phyloP scores from a whole-genome alignment of 2,888 invertebrate genomes.

The Blomia tropicalis region DNA sequence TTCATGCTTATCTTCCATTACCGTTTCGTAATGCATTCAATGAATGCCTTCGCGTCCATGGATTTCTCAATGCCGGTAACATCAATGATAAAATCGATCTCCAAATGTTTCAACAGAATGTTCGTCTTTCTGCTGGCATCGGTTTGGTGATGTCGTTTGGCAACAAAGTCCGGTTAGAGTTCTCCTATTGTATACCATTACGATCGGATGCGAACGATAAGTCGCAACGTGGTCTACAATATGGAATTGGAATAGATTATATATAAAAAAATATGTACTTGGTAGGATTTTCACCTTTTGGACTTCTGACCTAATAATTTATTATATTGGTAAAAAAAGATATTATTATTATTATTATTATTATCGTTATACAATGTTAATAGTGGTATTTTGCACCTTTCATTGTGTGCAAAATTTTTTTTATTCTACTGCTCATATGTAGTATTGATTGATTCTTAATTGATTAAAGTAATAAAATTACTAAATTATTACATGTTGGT shows the following conservation, averaged over 20 bases:
- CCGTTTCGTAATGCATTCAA: conserved; percentile 67
- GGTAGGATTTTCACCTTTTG: too few species aligned
- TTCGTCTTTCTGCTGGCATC: conserved; percentile 57
- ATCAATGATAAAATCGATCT: conserved; percentile 38
- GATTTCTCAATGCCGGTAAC: conserved; percentile 76
- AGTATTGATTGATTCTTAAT: too few species aligned
- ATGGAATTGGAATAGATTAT: conserved; percentile 67
- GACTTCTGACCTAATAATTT: too few species aligned
- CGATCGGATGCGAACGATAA: conserved; percentile 48
- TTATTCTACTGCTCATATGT: too few species aligned
- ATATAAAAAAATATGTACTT: conserved; percentile 42
- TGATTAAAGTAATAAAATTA: too few species aligned
- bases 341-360: too few species aligned
- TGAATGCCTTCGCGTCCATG: conserved; percentile 68
- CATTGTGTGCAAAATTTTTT: too few species aligned
- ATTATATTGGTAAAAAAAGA: too few species aligned
- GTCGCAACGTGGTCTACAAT: conserved; percentile 54
- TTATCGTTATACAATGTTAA: too few species aligned
- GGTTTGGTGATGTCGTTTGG: conserved; percentile 70
- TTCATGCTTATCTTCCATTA: conserved; percentile 75
- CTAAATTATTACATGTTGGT: too few species aligned
- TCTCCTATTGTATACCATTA: conserved; percentile 78
- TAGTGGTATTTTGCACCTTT: too few species aligned
- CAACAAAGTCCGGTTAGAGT: conserved; percentile 71
- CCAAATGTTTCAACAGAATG: conserved; percentile 32